Evolutionary conservation across 92 coral and sea anemone genomes (phyloP), one percentile per base, ranked within the genome.

Genomic region (Siderastrea siderea): DNA sequence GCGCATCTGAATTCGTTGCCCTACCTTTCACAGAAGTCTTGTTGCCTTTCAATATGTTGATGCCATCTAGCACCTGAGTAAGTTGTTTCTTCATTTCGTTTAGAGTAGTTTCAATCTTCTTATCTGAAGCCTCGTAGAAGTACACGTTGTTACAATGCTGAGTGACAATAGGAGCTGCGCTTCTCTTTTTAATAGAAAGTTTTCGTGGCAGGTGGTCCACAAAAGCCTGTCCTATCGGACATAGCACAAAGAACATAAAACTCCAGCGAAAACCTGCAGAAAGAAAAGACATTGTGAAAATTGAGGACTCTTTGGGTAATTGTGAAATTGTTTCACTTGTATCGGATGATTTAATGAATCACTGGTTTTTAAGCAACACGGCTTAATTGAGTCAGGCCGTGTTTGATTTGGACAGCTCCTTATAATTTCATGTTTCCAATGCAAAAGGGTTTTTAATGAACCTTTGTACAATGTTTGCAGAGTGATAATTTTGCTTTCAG

Each of bases 61-160:
- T 13, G 50, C 55, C 79, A 55, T 53, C 7, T 53, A 54, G 64
- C 0, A 75, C 2, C 8, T 53, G 50, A 19, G 15, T 3, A 10
- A 75, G 79, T 1, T 13, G 79, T 75, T 12, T 4, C 15, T 12
- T 55, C 3, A 75, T 3, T 38, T 53, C 66, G 7, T 55, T n/a
- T 6, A 75, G 64, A 1, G 55, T 3, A 1, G 4, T 44, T 54
- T 54, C 79, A 53, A 75, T 75, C 64, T 53, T 75, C 51, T 75
- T 75, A 65, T 54, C 54, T 4, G 79, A 50, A 3, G 79, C 79
- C 14, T 75, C 79, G 50, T 75, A 75, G 79, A 75, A 75, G 45
- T 54, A 75, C 6, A 75, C 49, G 47, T 75, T 75, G 79, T 75
- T 55, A 75, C 79, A 75, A 11, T 75, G n/a, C 79, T 55, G 57